Base-by-base conservation (phyloP, 2,113 vertebrate genomes). In the Zingel zingel region DNA sequence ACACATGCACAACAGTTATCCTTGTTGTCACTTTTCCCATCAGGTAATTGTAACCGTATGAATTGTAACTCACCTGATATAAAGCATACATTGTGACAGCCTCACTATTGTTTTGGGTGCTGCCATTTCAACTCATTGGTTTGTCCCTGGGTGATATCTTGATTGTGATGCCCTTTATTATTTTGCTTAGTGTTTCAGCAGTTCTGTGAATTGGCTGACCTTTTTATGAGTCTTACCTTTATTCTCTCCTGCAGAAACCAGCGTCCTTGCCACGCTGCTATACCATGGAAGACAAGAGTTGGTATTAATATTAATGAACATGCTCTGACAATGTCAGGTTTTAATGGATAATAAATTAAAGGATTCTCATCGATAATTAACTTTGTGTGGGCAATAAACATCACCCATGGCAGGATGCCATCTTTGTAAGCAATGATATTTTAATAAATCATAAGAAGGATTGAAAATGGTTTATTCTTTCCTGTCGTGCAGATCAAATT, bases 291-390 rank as follows among this genome's bases (percentile, higher is more conserved):
- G 77, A 82, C 82, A 65, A 65, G 84, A 90, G 80, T 84, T 86
- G 84, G 89, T 93, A 93, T 94, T 88, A 94, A 95, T 94, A 95
- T 95, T 93, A 90, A 94, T 94, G 91, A 93, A 86, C 77, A 83
- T 48, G 84, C 81, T 86, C 84, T 88, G 89, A 82, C 89, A 85
- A 79, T 90, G 89, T 90, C 88, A 89, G 53, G 59, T 85, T 91
- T 92, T 94, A 93, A 94, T 93, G 79, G 87, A 86, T 91, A 90
- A 86, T 92, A 85, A 87, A 92, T 91, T 75, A 86, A 85, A 84
- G 77, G 48, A 43, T 83, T 83, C 61, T 51, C 58, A 89, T 87
- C 90, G 80, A 94, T 90, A 77, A 85, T 86, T 84, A 91, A 85
- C 84, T 87, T 25, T 78, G 61, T 77, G 68, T 88, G 85, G 58